phyloP scores from a whole-genome alignment of 2,797 vertebrate genomes.

The Prionace glauca region DNA sequence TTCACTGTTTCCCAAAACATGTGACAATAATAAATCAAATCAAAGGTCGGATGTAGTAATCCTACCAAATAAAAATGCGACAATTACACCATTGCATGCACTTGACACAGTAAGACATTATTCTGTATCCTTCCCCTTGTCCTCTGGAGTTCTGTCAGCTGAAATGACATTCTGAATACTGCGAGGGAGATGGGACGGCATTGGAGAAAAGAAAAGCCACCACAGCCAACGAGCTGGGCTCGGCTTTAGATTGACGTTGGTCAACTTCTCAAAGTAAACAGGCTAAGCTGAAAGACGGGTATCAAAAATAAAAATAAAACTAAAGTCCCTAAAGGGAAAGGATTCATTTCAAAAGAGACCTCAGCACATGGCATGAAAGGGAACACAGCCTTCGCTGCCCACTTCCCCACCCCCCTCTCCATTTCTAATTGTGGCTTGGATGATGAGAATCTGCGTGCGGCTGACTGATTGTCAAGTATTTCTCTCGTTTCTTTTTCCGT shows the following conservation, averaged over 20 bases:
- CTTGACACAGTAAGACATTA: not conserved
- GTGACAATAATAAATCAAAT: too few relatives aligned
- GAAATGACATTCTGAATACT: not conserved
- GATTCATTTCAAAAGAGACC: conserved; percentile 27
- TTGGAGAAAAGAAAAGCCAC: not conserved
- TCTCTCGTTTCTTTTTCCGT: conserved; percentile 11
- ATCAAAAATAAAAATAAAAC: conserved; percentile 1
- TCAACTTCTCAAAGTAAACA: conserved; percentile 16
- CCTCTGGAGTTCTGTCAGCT: not conserved
- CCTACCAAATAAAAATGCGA: not conserved
- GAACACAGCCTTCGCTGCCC: not conserved
- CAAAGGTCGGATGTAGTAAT: not conserved
- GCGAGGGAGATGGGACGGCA: not conserved
- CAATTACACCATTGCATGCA: not conserved
- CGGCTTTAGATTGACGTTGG: not conserved
- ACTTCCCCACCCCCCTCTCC: not conserved
- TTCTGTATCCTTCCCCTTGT: not conserved
- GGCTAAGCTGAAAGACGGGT: not conserved
- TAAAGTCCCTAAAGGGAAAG: conserved; percentile 1
- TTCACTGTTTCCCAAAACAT: too few relatives aligned
- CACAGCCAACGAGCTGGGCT: not conserved
- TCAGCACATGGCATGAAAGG: not conserved
- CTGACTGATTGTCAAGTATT: conserved; percentile 14
- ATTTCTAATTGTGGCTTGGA: not conserved
- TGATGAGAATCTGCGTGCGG: not conserved